A percentile compares a stretch with the other conserved stretches of the same genome.
phyloP scores from a whole-genome alignment of 1,140 invertebrate genomes.

The Platorchestia sp. region DNA sequence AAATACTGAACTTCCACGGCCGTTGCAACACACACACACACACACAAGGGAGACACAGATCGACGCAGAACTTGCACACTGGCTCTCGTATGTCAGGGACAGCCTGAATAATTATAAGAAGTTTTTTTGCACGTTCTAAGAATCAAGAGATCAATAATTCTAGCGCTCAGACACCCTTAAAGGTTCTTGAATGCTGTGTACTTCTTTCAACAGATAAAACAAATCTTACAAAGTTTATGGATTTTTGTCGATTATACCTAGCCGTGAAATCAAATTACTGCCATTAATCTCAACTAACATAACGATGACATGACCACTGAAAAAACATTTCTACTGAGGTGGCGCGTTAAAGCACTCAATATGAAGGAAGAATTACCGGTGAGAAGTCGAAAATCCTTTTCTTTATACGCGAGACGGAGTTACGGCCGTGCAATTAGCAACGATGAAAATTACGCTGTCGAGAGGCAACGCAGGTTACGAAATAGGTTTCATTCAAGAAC shows the following conservation, averaged over 20 bases:
- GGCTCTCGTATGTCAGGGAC: too few species aligned
- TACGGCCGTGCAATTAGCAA: background rate
- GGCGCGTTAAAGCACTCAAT: background rate
- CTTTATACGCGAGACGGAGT: background rate
- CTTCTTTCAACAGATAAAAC: too few species aligned
- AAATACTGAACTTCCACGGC: background rate
- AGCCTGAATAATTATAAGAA: too few species aligned
- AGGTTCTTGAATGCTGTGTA: too few species aligned
- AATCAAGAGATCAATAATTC: background rate
- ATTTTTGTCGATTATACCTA: too few species aligned
- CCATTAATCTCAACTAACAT: background rate
- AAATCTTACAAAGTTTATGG: too few species aligned
- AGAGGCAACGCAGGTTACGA: background rate
- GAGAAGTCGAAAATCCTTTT: background rate
- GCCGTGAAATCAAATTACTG: too few species aligned
- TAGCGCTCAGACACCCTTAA: too few species aligned
- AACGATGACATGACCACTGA: too few species aligned
- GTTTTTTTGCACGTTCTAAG: too few species aligned
- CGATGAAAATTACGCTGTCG: background rate
- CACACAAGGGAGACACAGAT: too few species aligned
- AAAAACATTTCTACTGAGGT: background rate
- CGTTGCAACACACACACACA: background rate
- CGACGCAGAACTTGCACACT: too few species aligned
- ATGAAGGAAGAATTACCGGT: background rate
- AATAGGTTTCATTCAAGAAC: background rate